Evolutionary conservation across 2,113 vertebrate species (phyloP).

Genomic region (Pithys albifrons): DNA sequence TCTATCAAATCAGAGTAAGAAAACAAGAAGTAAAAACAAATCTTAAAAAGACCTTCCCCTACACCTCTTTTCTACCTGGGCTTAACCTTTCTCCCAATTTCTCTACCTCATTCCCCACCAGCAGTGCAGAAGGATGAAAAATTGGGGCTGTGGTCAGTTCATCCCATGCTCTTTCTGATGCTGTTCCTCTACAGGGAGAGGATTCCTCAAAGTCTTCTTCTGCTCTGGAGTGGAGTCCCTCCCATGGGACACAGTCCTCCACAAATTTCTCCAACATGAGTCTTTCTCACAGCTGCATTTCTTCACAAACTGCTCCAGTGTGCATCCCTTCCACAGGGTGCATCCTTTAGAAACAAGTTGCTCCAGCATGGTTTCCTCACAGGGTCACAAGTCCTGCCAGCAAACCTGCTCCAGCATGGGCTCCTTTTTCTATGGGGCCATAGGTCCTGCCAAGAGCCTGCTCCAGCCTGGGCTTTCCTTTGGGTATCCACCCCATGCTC

Average conservation of each 20-base stretch:
- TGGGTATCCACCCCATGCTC: not conserved
- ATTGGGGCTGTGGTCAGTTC: not conserved
- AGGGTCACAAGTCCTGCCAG: not conserved
- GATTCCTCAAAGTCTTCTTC: not conserved
- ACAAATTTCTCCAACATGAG: not conserved
- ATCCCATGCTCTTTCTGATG: not conserved
- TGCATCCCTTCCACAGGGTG: not conserved
- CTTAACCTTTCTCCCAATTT: not conserved
- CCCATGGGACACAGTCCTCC: not conserved
- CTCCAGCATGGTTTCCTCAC: fast-evolving
- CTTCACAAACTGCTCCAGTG: not conserved
- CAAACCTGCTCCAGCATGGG: not conserved
- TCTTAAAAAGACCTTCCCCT: not conserved
- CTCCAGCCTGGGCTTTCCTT: not conserved
- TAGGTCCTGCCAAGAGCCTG: not conserved
- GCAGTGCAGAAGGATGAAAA: not conserved
- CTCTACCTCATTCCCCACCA: too few species aligned
- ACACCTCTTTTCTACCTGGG: not conserved
- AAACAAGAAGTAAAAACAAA: not conserved
- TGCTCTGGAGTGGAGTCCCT: not conserved
- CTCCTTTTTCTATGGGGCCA: not conserved
- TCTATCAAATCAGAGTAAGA: not conserved
- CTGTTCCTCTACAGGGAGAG: not conserved
- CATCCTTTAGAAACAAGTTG: not conserved
- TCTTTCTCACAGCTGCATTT: not conserved